Conservation (phyloP, 2,113 vertebrate genomes). For the Paralichthys olivaceus region DNA sequence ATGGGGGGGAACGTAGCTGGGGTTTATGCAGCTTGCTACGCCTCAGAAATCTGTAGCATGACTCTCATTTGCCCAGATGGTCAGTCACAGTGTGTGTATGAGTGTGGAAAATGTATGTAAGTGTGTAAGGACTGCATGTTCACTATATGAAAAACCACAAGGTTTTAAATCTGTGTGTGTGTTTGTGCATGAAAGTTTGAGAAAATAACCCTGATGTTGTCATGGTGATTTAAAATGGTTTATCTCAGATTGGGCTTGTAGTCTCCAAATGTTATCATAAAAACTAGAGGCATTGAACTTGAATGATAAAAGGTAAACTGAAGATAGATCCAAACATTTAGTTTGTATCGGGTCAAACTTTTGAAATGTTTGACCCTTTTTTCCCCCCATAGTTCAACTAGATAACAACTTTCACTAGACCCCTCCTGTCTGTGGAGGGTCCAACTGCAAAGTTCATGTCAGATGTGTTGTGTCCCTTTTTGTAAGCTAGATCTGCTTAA, state of each 20-base stretch:
- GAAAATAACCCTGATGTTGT: background rate
- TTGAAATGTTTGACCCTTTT: too few species aligned
- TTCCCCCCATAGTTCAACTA: too few species aligned
- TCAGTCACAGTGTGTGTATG: constrained; percentile 71
- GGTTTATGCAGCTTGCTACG: constrained; percentile 90
- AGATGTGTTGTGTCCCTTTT: background rate
- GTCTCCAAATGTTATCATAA: background rate
- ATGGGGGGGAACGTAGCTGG: constrained; percentile 96
- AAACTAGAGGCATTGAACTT: background rate
- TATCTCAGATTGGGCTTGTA: background rate
- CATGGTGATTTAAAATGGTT: background rate
- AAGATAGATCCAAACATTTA: too few species aligned
- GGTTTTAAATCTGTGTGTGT: background rate
- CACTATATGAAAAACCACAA: background rate
- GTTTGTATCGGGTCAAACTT: too few species aligned
- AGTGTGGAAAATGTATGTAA: background rate
- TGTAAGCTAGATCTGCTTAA: background rate
- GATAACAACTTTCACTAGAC: background rate
- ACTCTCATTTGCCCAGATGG: constrained; percentile 94
- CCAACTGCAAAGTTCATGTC: background rate
- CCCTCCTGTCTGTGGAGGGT: background rate
- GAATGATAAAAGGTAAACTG: background rate
- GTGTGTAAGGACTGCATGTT: background rate
- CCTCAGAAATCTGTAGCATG: constrained; percentile 90
- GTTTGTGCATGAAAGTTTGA: background rate